A percentile compares a stretch with the other conserved stretches of the same genome.
phyloP scores from a whole-genome alignment of 2,113 vertebrate species.

The Sorex fumeus region DNA sequence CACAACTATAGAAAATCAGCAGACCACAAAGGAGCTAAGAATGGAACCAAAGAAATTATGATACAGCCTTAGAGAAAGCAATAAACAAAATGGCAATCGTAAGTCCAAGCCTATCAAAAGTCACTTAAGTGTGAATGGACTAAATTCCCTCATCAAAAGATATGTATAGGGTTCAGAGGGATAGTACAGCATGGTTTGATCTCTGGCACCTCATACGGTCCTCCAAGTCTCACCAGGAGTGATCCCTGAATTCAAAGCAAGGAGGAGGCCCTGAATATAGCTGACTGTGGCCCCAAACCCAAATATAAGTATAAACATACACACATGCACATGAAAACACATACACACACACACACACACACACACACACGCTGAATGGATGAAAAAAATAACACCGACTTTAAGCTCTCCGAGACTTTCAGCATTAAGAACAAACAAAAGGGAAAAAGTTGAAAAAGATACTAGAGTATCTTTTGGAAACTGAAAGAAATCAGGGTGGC shows the following conservation, averaged over 20 bases:
- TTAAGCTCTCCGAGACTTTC: neutral
- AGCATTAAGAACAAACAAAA: neutral
- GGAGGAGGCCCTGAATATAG: neutral
- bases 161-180: neutral
- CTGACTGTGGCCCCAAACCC: neutral
- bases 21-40: neutral
- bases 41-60: neutral
- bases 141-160: conserved; percentile 8
- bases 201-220: too few relatives aligned
- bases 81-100: neutral
- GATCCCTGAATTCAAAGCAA: neutral
- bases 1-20: neutral
- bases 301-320: too few relatives aligned
- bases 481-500: neutral
- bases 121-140: conserved; percentile 27
- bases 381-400: neutral
- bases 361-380: neutral
- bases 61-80: neutral
- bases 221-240: too few relatives aligned
- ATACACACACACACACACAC: too few relatives aligned
- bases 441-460: neutral
- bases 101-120: neutral
- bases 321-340: too few relatives aligned
- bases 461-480: neutral
- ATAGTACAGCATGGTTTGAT: neutral